These are phyloP conservation scores for Pachycephus smyrnensis DNA, from an alignment of 2,888 invertebrate species.

Conservation along the genomic window DNA sequence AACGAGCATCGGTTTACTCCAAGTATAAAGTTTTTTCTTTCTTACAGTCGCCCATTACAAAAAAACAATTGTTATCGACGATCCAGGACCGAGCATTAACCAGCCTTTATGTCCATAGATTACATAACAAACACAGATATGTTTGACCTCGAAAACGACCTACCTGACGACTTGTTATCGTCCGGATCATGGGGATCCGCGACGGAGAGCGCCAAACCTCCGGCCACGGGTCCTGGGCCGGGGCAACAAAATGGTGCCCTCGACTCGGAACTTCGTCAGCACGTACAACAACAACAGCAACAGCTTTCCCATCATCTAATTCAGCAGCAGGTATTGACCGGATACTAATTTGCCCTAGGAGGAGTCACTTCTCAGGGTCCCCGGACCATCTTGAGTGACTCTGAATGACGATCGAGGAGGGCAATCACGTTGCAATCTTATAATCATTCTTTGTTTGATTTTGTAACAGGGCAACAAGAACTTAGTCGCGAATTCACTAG, in stretches of 20 bases:
- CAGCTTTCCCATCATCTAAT: constrained; percentile 77
- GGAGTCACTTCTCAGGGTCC: not conserved
- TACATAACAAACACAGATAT: constrained; percentile 86
- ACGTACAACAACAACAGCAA: constrained; percentile 70
- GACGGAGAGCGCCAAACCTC: constrained; percentile 79
- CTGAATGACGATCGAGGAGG: not conserved
- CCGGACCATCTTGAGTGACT: not conserved
- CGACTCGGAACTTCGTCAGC: constrained; percentile 70
- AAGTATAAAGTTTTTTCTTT: not conserved
- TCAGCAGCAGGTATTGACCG: constrained; percentile 71
- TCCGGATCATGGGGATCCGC: constrained; percentile 79
- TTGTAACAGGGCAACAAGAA: constrained; percentile 77
- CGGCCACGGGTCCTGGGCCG: constrained; percentile 86
- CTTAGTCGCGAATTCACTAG: constrained; percentile 78
- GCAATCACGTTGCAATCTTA: constrained; percentile 35
- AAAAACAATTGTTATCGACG: not conserved
- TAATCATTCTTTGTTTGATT: constrained; percentile 51
- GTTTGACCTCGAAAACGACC: constrained; percentile 91
- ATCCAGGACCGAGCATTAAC: not conserved
- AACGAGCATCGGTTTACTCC: not conserved
- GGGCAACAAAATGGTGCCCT: constrained; percentile 83
- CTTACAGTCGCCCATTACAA: not conserved
- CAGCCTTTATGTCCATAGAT: constrained; percentile 70
- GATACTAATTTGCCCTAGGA: not conserved
- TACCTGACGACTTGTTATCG: constrained; percentile 90